phyloP scores from a whole-genome alignment of 2,113 vertebrate genomes.

The Xenopus borealis region DNA sequence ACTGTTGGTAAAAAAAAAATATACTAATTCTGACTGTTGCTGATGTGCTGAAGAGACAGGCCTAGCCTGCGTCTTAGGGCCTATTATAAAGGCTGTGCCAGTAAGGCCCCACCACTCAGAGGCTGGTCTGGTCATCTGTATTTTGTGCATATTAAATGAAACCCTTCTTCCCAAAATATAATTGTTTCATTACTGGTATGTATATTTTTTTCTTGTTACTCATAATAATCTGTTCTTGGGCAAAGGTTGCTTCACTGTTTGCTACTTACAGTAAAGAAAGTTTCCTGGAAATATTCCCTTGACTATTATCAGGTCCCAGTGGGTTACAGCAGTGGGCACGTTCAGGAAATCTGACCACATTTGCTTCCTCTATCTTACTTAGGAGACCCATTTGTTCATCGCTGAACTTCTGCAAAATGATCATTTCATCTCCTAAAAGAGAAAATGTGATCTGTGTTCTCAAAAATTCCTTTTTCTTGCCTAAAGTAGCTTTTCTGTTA shows the following conservation, averaged over 20 bases:
- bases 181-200: too few species aligned
- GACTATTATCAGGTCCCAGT: constrained; percentile 62
- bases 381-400: constrained; percentile 48
- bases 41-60: too few species aligned
- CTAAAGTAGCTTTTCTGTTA: constrained; percentile 46
- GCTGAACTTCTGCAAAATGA: constrained; percentile 67
- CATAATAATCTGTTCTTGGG: background rate
- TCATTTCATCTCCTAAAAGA: constrained; percentile 45
- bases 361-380: constrained; percentile 63
- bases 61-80: too few species aligned
- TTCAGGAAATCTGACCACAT: constrained; percentile 67
- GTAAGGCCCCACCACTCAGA: too few species aligned
- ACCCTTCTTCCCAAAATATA: too few species aligned
- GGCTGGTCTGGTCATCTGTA: too few species aligned
- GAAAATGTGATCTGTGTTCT: background rate
- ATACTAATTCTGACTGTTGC: too few species aligned
- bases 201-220: background rate
- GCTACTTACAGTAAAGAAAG: constrained; percentile 61
- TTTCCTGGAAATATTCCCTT: constrained; percentile 75
- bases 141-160: too few species aligned
- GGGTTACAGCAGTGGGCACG: constrained; percentile 63
- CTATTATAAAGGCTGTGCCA: too few species aligned
- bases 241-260: constrained; percentile 48
- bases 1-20: too few species aligned
- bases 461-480: constrained; percentile 43